Evolutionary conservation across 2,113 vertebrate species (phyloP).

Genomic region (Cephalopholis sonnerati): DNA sequence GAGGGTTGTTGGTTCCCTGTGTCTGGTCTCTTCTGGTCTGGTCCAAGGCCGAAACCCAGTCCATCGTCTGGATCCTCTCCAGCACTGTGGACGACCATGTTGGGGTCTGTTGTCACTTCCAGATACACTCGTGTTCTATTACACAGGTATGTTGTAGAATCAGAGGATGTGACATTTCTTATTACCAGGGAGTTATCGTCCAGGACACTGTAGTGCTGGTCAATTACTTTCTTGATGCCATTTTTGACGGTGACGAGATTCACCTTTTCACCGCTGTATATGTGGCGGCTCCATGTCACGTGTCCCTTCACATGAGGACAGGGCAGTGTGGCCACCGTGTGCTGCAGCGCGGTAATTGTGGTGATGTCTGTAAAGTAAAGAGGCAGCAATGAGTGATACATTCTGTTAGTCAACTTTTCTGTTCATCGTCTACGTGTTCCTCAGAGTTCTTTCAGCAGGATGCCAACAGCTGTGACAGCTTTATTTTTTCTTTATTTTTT

Average conservation of each 20-base stretch:
- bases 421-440: not conserved
- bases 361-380: not conserved
- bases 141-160: slow-evolving; percentile 7
- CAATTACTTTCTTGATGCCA: rapidly evolving
- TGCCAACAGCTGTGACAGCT: not conserved
- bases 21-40: not conserved
- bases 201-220: not conserved
- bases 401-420: not conserved
- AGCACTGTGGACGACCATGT: not conserved
- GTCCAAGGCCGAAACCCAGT: too few relatives aligned
- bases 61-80: not conserved
- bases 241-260: not conserved
- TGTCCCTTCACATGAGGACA: slow-evolving; percentile 8
- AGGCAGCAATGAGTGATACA: not conserved
- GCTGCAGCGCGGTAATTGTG: rapidly evolving
- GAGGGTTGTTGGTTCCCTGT: not conserved
- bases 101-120: not conserved
- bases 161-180: rapidly evolving
- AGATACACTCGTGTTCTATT: not conserved
- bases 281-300: slow-evolving; percentile 14
- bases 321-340: not conserved
- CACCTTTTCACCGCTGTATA: rapidly evolving
- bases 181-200: not conserved
- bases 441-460: not conserved
- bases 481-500: not conserved